Base-by-base conservation (phyloP, 2,797 vertebrate species). In the Anniella stebbinsi region DNA sequence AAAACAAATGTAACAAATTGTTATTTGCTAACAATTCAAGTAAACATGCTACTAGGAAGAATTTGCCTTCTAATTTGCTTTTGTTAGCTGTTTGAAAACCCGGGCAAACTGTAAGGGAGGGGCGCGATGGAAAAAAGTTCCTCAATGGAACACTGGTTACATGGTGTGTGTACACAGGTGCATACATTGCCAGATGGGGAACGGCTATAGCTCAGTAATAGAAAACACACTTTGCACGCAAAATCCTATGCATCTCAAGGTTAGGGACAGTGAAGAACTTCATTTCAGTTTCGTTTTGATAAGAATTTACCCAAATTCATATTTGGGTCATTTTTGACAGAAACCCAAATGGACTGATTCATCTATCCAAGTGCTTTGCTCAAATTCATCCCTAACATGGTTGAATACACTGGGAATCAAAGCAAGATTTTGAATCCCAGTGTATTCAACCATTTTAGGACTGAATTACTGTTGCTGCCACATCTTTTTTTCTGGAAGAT, bases 1-100 rank as follows among this genome's bases (percentile, higher is more conserved):
- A 28, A 81, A 88, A 73, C 9, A 90, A 93, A 91, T 78, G 38
- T 67, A 85, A 1, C 23, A 92, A 93, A 45, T 69, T 12, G 66
- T 80, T 72, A 76, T 25, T 91, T 89, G 1, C 81, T 91, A 30
- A 87, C 38, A 38, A 85, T 33, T 75, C 77, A 88, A 87, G 41
- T 45, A 87, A 86, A 41, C 80, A 83, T 25, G 0, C 76, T 30
- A 87, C 88, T 92, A 78, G 51, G 18, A 60, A 89, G 92, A 85
- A 85, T 89, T 67, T 83, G 33, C 83, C 87, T 81, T 81, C 87
- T 88, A 89, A 93, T 38, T 60, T 78, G 85, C 33, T 25, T 33
- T 77, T 13, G 36, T 12, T 11, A 86, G 33, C 12, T 25, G 3
- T 54, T 87, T 86, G 83, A 72, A 84, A 73, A 88, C 63, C 38